Evolutionary conservation across 2,113 vertebrate species (phyloP), one percentile per base, ranked within the genome.

Genomic region (Poeciliopsis retropinna): DNA sequence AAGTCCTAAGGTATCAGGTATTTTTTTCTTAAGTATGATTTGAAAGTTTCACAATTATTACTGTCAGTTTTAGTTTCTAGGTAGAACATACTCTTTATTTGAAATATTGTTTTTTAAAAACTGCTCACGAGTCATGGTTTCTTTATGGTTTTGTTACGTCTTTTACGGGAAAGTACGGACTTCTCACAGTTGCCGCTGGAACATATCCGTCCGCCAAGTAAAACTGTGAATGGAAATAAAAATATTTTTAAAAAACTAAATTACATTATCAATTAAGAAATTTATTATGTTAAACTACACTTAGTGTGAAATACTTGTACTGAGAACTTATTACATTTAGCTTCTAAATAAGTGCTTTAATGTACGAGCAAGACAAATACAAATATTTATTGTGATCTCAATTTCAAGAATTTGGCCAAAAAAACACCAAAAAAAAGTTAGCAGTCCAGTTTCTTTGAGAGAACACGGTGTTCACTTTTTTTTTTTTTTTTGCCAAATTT

Each of bases 131-230:
- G 32, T 15, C 64, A 76, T 60, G 15, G 73, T 72, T 73, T 44
- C n/a, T n/a, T n/a, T n/a, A 57, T n/a, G 51, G 10, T 57, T n/a
- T 10, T 67, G 69, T 93, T 87, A 92, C 85, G 90, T 83, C 31
- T 13, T 60, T 92, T 89, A 92, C 91, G 32, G 92, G 87, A 93
- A 93, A 81, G 77, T 89, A 73, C 87, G 57, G 82, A 81, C 88
- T 81, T 72, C 17, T 93, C 73, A 87, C 87, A 9, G 12, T 47
- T 41, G 41, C n/a, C 19, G 25, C 61, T 61, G 37, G 89, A 77
- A 89, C 88, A 91, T 92, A 92, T 93, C 77, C 79, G 72, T 92
- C 81, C 92, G 91, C 91, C 69, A 34, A n/a, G 75, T 70, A 15
- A n/a, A 70, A 60, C 39, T 13, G 39, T 15, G 63, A 1, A 29